Evolutionary conservation across 1,140 invertebrate species (phyloP), one percentile per base, ranked within the genome.

Genomic region (Bombus huntii): DNA sequence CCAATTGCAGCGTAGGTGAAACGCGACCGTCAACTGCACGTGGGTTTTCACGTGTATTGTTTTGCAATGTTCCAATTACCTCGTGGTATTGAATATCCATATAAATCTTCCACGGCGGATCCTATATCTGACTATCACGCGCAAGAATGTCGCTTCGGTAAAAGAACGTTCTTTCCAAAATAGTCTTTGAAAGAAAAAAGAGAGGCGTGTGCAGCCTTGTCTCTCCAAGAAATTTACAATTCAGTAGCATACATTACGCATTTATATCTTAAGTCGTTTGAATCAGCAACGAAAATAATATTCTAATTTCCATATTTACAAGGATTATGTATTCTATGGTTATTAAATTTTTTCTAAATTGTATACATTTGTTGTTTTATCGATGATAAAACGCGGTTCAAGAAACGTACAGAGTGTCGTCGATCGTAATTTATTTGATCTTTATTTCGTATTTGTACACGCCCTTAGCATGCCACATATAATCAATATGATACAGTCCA

Each of bases 361-460:
- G n/a, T 10, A 68, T 22, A 53, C 34, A 4, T 25, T 70, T 22
- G 66, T 22, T 10, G 9, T 57, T 9, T 34, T 15, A 57, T 57
- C 47, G 1, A 34, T 74, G 15, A 74, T 34, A 25, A 53, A 6
- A 13, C 34, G 53, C 47, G 34, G 22, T 59, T 3, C 28, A 34
- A 79, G 42, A 34, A 79, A 79, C 62, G 74, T 53, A 57, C n/a
- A 73, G 68, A 62, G 13, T 81, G n/a, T 2, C 59, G 68, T 80
- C 75, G 75, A 18, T 88, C 85, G 65, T 89, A 84, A 87, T 93
- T 92, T 92, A 92, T 89, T 92, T 91, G 79, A 86, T 91, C 86
- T 92, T 92, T 92, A 92, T 92, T 93, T 91, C 86, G 87, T 92
- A 93, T 93, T 93, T 93, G 92, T 93, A 93, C 92, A 93, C 92